phyloP scores from a whole-genome alignment of 2,797 vertebrate species.

The Babyrousa celebensis region DNA sequence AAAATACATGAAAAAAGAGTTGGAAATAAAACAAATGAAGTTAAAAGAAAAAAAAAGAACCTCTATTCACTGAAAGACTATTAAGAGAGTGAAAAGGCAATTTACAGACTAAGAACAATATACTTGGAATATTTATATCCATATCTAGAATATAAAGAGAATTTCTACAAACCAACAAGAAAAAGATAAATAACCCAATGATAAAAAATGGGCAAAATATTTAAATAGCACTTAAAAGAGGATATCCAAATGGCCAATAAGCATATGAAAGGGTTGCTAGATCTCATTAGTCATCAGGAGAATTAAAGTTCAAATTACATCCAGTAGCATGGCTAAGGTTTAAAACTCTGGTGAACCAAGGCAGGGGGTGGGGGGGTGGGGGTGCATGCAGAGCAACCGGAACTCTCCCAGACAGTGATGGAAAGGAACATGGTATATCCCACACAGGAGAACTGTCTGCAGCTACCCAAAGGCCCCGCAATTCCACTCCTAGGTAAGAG shows the following conservation, averaged over 20 bases:
- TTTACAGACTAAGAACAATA: background rate
- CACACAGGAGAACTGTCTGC: accelerated
- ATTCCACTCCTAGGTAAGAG: background rate
- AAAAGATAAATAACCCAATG: background rate
- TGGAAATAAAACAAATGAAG: background rate
- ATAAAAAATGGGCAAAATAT: conserved; percentile 32
- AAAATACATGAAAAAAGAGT: background rate
- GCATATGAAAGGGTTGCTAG: background rate
- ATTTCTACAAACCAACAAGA: background rate
- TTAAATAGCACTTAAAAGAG: background rate
- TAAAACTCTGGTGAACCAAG: background rate
- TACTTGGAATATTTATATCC: background rate
- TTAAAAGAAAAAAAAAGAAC: background rate
- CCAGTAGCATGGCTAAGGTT: background rate
- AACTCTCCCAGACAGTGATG: background rate
- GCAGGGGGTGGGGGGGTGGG: too few species aligned
- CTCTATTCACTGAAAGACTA: background rate
- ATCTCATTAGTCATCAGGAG: background rate
- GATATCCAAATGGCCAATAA: background rate
- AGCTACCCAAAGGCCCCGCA: background rate
- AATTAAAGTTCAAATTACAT: background rate
- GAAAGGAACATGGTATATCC: background rate
- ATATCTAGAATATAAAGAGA: background rate
- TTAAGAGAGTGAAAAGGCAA: background rate
- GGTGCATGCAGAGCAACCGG: background rate